Base-by-base conservation (phyloP, 2,888 invertebrate species). In the Gymnoscelis rufifasciata region DNA sequence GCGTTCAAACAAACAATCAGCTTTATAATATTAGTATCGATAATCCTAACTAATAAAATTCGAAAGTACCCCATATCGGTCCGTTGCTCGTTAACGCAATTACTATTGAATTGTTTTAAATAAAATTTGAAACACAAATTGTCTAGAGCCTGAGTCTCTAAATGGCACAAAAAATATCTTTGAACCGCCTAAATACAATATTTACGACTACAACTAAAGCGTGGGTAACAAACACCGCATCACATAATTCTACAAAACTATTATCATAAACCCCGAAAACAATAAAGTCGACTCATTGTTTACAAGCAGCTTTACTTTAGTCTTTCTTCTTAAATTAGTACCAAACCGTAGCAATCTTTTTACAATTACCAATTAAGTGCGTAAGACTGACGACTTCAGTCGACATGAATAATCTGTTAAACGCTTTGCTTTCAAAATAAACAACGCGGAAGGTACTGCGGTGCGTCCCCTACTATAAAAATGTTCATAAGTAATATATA, bases 301-400 rank as follows among this genome's bases (percentile, higher is more conserved):
- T 47, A 45, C 40, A 41, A 41, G 31, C 27, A 13, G 28, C 14
- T 46, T 41, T 39, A 47, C 49, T 52, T 49, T 44, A 47, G 51
- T 40, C 15, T 39, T 43, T 38, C 38, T 33, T 49, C 33, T 44
- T 29, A 40, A 57, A 52, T 53, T 46, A 53, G 50, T 38, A 33
- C n/a, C n/a, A n/a, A n/a, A n/a, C n/a, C 45, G 51, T 37, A 29
- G 46, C 47, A 33, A 13, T 58, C 47, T 38, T 58, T 49, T 56
- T 58, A 47, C 52, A 51, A 37, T 41, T 45, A 54, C 52, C 56
- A 52, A 58, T 56, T 52, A 56, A 51, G 41, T 46, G 45, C 43
- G 51, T 48, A 49, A 52, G 35, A 45, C 40, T 35, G 54, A 50
- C 51, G 36, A 51, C 35, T 50, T 53, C 47, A 40, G 50, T 49